A percentile compares a stretch with the other conserved stretches of the same genome.
These are phyloP conservation scores for Knipowitschia caucasica DNA, from an alignment of 2,797 vertebrate genomes.

Conservation along the genomic window DNA sequence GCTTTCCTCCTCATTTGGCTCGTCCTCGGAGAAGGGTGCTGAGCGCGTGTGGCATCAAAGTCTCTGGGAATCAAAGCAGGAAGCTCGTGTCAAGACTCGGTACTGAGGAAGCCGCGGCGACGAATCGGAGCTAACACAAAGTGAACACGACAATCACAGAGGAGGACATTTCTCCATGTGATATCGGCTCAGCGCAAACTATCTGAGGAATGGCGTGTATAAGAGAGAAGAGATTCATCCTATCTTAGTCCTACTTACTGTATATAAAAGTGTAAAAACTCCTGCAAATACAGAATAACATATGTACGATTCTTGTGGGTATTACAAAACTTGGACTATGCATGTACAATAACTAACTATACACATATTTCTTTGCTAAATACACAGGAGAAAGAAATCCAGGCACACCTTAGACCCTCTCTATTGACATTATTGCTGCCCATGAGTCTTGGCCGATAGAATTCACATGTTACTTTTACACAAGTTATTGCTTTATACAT, in stretches of 20 bases:
- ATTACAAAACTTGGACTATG: too few relatives aligned
- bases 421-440: too few relatives aligned
- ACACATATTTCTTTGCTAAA: too few relatives aligned
- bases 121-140: constrained; percentile 16
- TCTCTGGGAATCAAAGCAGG: constrained; percentile 46
- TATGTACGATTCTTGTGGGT: too few relatives aligned
- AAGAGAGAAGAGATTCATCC: background rate
- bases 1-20: constrained; percentile 53
- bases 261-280: background rate
- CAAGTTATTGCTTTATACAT: constrained; percentile 25
- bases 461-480: constrained; percentile 6
- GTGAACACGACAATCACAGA: constrained; percentile 44
- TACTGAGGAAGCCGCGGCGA: constrained; percentile 38
- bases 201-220: background rate
- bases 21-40: constrained; percentile 46
- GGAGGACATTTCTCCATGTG: constrained; percentile 20
- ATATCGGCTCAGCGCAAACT: constrained; percentile 7
- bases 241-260: background rate
- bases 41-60: constrained; percentile 53
- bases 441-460: background rate
- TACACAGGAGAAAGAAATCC: too few relatives aligned
- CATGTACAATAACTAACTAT: too few relatives aligned
- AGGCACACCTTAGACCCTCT: too few relatives aligned
- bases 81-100: constrained; percentile 28
- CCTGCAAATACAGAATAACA: background rate